Evolutionary conservation across 2,888 invertebrate species (phyloP).

Genomic region (Dysmachus trigonus): DNA sequence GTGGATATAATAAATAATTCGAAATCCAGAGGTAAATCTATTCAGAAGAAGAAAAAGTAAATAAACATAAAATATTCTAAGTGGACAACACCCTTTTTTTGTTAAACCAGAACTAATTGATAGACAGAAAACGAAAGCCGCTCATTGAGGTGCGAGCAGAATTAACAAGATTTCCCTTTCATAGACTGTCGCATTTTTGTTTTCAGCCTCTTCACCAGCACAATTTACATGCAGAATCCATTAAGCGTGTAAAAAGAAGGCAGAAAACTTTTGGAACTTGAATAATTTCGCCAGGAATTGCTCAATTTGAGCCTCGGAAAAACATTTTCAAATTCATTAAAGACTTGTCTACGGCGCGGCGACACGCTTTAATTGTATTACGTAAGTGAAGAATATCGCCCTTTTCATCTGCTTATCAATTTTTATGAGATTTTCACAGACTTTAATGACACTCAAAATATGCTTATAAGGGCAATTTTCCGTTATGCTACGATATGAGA

Average conservation of each 20-base stretch:
- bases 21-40: too few relatives aligned
- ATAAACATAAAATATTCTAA: background rate
- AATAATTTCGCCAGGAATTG: background rate
- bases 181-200: background rate
- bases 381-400: background rate
- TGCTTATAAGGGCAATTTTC: background rate
- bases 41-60: background rate
- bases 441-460: background rate
- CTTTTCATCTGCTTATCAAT: background rate
- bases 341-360: background rate
- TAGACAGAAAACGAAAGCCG: background rate
- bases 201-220: background rate
- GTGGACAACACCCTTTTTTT: background rate
- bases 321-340: background rate
- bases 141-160: background rate
- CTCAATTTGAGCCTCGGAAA: background rate
- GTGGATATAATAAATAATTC: background rate
- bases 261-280: background rate
- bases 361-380: background rate
- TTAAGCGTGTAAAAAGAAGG: background rate
- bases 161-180: background rate
- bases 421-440: background rate
- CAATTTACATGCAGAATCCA: background rate
- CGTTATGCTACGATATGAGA: background rate
- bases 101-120: background rate